Conservation (phyloP, 2,797 vertebrate species). For the Fundulus diaphanus region DNA sequence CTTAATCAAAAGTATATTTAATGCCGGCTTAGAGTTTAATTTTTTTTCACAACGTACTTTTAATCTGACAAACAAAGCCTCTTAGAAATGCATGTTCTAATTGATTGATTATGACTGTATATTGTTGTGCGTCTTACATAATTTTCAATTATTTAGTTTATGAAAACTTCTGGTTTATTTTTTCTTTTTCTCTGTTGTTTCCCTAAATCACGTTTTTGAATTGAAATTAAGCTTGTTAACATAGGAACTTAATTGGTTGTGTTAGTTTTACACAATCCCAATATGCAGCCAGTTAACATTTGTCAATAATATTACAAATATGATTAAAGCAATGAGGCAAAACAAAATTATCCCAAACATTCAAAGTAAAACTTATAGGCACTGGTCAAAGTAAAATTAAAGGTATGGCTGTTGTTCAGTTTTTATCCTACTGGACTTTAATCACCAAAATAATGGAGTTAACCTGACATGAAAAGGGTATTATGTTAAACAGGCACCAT, state of each 20-base stretch:
- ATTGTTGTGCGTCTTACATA: too few species aligned
- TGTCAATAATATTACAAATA: background rate
- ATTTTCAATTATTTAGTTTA: background rate
- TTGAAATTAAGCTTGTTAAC: background rate
- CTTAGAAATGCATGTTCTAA: too few species aligned
- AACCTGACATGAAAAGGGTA: background rate
- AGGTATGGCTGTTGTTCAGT: background rate
- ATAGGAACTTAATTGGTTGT: background rate
- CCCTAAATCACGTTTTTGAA: background rate
- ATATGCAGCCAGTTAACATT: background rate
- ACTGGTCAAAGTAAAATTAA: background rate
- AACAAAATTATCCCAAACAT: background rate
- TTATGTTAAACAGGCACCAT: background rate
- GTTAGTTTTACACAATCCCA: background rate
- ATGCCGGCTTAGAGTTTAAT: too few species aligned
- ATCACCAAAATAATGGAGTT: background rate
- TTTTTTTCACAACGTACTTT: too few species aligned
- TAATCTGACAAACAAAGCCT: too few species aligned
- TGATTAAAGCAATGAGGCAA: background rate
- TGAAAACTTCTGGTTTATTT: background rate
- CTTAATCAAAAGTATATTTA: too few species aligned
- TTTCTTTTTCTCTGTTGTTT: background rate
- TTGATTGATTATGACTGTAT: too few species aligned
- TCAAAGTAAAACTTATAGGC: background rate
- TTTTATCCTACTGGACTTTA: background rate